phyloP scores from a whole-genome alignment of 2,797 vertebrate genomes.

The Danio aesculapii region DNA sequence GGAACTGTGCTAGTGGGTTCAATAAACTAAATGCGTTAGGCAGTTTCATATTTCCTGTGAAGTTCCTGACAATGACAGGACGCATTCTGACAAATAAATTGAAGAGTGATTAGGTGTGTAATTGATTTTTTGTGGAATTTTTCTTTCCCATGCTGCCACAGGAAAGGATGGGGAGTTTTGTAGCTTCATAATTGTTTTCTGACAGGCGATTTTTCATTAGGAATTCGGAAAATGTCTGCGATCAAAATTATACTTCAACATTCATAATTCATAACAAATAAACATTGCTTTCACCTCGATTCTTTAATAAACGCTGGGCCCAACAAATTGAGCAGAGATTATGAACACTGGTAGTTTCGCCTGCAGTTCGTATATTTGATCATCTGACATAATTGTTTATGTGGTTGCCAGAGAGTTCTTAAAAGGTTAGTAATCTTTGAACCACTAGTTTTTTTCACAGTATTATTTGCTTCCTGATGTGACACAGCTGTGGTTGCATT shows the following conservation, averaged over 20 bases:
- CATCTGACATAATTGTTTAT: not conserved
- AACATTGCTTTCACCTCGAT: not conserved
- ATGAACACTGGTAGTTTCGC: constrained; percentile 3
- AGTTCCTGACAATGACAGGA: not conserved
- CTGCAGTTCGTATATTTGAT: not conserved
- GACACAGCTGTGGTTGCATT: not conserved
- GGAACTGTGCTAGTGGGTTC: not conserved
- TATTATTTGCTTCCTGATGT: not conserved
- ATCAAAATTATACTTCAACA: constrained; percentile 3
- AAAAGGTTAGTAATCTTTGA: not conserved
- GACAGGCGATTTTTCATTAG: constrained; percentile 12
- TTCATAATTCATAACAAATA: constrained; percentile 5
- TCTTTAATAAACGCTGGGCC: not conserved
- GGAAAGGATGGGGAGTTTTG: constrained; percentile 1
- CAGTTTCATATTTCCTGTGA: not conserved
- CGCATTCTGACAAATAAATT: not conserved
- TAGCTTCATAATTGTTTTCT: not conserved
- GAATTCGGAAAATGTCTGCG: not conserved
- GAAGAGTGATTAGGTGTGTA: not conserved
- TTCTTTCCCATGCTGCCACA: constrained; percentile 4
- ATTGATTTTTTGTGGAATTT: constrained; percentile 8
- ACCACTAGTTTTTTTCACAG: too few species aligned
- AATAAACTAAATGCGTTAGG: not conserved
- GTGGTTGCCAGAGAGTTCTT: not conserved
- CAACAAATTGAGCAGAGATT: not conserved